Conservation (phyloP, 2,888 invertebrate species). For the Drosophila subquinaria region DNA sequence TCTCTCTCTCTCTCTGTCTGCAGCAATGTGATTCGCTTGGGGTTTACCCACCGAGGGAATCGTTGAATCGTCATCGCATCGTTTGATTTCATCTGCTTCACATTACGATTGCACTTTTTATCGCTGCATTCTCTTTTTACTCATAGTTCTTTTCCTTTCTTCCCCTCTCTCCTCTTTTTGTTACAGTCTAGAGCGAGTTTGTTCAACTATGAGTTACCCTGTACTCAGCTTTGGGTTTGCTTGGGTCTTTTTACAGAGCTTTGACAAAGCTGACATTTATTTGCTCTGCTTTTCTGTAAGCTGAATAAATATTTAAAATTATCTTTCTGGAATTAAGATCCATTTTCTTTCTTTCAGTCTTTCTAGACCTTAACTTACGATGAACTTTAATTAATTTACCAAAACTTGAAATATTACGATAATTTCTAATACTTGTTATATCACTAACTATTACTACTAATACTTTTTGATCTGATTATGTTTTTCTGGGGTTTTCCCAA, state of each 20-base stretch:
- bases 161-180: neutral
- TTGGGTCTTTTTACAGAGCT: neutral
- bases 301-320: neutral
- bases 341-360: neutral
- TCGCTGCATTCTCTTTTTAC: slow-evolving; percentile 16
- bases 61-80: slow-evolving; percentile 54
- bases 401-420: neutral
- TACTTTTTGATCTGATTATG: too few relatives aligned
- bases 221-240: neutral
- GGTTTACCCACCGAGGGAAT: slow-evolving; percentile 37
- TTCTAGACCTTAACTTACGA: neutral
- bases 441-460: too few relatives aligned
- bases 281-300: neutral
- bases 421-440: too few relatives aligned
- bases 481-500: too few relatives aligned
- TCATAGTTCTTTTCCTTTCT: neutral
- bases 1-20: neutral
- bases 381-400: neutral
- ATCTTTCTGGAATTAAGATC: neutral
- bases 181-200: neutral
- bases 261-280: neutral
- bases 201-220: neutral
- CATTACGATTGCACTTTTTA: slow-evolving; percentile 63
- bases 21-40: slow-evolving; percentile 15
- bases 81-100: slow-evolving; percentile 73